A percentile compares a stretch with the other conserved stretches of the same genome.
phyloP scores from a whole-genome alignment of 2,888 invertebrate genomes.

The Chaitophorus viminalis region DNA sequence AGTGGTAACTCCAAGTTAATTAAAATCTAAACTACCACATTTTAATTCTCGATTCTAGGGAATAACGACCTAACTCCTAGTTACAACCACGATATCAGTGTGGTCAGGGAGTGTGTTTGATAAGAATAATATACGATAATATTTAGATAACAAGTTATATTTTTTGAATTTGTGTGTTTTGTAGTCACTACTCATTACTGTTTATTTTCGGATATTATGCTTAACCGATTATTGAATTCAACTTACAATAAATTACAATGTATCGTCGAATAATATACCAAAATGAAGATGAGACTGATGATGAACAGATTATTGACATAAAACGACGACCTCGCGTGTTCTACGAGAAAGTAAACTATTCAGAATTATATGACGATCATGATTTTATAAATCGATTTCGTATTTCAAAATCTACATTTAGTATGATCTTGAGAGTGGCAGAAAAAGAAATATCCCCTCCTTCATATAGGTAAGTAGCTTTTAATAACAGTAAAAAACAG shows the following conservation, averaged over 20 bases:
- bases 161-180: too few species aligned
- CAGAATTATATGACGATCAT: neutral
- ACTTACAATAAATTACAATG: neutral
- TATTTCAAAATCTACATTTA: neutral
- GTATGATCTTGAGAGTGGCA: neutral
- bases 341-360: neutral
- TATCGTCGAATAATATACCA: neutral
- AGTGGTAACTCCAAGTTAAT: too few species aligned
- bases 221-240: too few species aligned
- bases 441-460: neutral
- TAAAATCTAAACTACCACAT: too few species aligned
- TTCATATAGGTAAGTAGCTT: constrained; percentile 2
- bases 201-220: too few species aligned
- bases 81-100: too few species aligned
- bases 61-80: too few species aligned
- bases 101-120: too few species aligned
- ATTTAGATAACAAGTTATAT: too few species aligned
- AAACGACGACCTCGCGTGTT: neutral
- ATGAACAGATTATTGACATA: neutral
- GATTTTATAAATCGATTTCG: neutral
- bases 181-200: too few species aligned
- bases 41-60: too few species aligned
- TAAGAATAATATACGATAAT: too few species aligned
- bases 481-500: neutral
- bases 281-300: neutral